These are phyloP conservation scores for Hylaeus volcanicus DNA, from an alignment of 1,140 invertebrate genomes.

Conservation along the genomic window DNA sequence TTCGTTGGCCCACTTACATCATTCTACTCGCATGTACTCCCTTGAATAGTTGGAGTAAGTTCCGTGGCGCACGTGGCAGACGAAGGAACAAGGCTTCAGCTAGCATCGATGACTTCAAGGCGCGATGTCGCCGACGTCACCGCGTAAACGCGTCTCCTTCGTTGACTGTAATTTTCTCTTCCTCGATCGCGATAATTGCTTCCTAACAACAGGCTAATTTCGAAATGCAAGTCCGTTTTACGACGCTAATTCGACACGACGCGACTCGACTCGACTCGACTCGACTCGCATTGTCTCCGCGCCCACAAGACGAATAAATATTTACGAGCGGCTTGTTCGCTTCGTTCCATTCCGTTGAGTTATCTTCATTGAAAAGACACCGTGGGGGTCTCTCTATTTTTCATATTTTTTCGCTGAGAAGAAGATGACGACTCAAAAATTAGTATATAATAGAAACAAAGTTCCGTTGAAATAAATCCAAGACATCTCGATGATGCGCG, in stretches of 20 bases:
- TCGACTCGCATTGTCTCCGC: constrained; percentile 48
- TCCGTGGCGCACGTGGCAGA: too few species aligned
- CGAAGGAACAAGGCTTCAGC: too few species aligned
- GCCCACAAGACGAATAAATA: constrained; percentile 51
- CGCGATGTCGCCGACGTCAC: not conserved
- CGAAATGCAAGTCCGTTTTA: constrained; percentile 34
- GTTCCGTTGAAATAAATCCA: not conserved
- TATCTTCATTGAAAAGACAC: constrained; percentile 55
- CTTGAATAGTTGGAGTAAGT: too few species aligned
- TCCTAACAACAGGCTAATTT: constrained; percentile 56
- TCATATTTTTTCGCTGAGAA: too few species aligned
- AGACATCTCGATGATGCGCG: too few species aligned
- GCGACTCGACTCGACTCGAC: constrained; percentile 41
- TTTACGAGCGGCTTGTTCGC: constrained; percentile 35
- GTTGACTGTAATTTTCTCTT: constrained; percentile 54
- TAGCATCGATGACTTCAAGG: not conserved
- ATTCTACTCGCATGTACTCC: too few species aligned
- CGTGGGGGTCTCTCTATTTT: not conserved
- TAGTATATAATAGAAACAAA: too few species aligned
- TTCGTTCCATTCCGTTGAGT: not conserved
- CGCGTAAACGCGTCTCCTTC: constrained; percentile 38
- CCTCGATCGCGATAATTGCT: constrained; percentile 49
- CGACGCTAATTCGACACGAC: constrained; percentile 31
- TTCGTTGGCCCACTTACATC: too few species aligned
- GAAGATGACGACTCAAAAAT: not conserved